phyloP scores from a whole-genome alignment of 2,113 vertebrate genomes.

The Spizaetus ornatus region DNA sequence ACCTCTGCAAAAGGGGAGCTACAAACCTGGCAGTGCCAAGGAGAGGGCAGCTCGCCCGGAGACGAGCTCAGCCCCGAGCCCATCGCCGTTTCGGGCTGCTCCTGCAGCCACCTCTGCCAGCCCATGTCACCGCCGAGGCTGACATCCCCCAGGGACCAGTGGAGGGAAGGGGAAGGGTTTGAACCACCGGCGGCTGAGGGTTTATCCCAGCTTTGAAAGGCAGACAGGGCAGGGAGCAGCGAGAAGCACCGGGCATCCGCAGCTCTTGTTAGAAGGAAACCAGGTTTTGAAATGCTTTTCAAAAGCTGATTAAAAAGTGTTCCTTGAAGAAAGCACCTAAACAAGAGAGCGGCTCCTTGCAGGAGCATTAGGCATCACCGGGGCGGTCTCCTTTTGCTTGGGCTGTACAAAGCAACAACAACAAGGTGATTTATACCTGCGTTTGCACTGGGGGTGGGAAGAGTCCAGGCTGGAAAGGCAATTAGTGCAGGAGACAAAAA shows the following conservation, averaged over 20 bases:
- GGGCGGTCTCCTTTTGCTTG: not conserved
- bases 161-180: not conserved
- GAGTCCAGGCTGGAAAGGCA: not conserved
- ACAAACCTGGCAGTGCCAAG: not conserved
- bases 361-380: fast-evolving
- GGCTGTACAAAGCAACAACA: not conserved
- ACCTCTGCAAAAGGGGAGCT: not conserved
- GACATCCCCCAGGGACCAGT: not conserved
- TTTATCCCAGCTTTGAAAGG: not conserved
- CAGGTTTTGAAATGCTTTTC: not conserved
- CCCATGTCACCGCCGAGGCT: not conserved
- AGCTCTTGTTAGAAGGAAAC: not conserved
- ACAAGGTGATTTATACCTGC: not conserved
- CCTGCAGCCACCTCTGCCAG: not conserved
- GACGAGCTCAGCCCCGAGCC: not conserved
- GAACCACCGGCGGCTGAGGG: not conserved
- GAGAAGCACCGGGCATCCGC: not conserved
- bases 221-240: not conserved
- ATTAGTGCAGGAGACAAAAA: not conserved
- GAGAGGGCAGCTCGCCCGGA: not conserved
- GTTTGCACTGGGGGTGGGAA: not conserved
- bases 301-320: not conserved
- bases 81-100: not conserved
- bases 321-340: not conserved
- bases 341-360: not conserved